A percentile compares a stretch with the other conserved stretches of the same genome.
Conservation (phyloP, 1,140 invertebrate genomes). For the Carposina sasakii region DNA sequence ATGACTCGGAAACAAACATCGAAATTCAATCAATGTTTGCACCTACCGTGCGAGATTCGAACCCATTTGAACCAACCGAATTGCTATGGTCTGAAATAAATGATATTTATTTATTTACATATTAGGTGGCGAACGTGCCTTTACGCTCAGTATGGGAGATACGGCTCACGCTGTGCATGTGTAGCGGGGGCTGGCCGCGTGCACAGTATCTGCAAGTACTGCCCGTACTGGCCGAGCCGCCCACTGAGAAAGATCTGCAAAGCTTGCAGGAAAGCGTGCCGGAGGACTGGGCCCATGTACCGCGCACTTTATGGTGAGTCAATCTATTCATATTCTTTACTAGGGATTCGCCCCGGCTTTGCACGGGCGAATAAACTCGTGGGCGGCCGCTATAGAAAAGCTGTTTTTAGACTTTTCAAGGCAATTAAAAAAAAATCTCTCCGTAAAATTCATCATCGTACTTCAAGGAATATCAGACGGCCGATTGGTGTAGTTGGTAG, state of each 20-base stretch:
- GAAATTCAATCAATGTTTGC: not conserved
- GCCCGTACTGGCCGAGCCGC: not conserved
- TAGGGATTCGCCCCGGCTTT: not conserved
- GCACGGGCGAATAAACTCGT: not conserved
- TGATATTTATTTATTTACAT: not conserved
- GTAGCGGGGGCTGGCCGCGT: conserved; percentile 35
- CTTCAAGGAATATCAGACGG: too few species aligned
- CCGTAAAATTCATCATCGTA: too few species aligned
- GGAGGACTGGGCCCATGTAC: conserved; percentile 49
- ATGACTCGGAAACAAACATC: not conserved
- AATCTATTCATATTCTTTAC: not conserved
- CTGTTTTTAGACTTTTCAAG: not conserved
- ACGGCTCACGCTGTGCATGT: conserved; percentile 22
- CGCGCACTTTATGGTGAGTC: conserved; percentile 41
- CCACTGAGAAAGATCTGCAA: conserved; percentile 4
- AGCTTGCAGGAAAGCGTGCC: conserved; percentile 17
- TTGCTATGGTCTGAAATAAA: not conserved
- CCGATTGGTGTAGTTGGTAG: too few species aligned
- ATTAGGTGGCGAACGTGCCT: conserved; percentile 49
- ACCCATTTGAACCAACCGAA: not conserved
- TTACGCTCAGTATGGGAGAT: conserved; percentile 50
- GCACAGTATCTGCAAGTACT: conserved; percentile 11
- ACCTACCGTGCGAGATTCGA: not conserved
- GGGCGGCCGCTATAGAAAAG: not conserved
- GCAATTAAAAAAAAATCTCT: not conserved